Conservation (phyloP, 2,113 vertebrate genomes). For the Phyllopteryx taeniolatus region DNA sequence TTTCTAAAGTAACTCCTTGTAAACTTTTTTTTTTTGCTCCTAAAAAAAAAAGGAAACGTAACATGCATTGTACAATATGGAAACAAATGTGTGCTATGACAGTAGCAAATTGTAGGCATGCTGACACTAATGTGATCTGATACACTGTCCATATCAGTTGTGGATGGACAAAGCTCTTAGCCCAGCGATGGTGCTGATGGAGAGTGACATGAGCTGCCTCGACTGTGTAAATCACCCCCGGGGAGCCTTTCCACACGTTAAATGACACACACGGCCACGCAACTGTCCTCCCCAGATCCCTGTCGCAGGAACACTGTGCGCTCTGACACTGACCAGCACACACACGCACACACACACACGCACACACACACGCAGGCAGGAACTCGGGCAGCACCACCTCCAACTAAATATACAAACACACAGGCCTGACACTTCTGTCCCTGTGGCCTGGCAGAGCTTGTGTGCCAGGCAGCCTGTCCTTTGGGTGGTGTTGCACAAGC, state of each 20-base stretch:
- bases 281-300: constrained; percentile 54
- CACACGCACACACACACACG: constrained; percentile 38
- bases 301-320: constrained; percentile 65
- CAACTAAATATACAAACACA: background rate
- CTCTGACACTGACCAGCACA: constrained; percentile 53
- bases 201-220: constrained; percentile 52
- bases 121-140: background rate
- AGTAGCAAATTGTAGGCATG: background rate
- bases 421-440: constrained; percentile 50
- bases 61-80: background rate
- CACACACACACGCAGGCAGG: constrained; percentile 29
- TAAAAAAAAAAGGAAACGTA: background rate
- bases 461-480: constrained; percentile 50
- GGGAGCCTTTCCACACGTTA: constrained; percentile 46
- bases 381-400: background rate
- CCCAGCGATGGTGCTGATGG: constrained; percentile 39
- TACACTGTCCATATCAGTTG: background rate
- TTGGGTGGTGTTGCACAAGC: constrained; percentile 46
- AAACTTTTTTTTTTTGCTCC: background rate
- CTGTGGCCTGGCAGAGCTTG: constrained; percentile 49
- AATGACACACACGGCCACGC: constrained; percentile 53
- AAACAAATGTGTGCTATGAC: background rate
- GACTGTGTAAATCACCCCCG: constrained; percentile 51
- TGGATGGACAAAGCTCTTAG: constrained; percentile 22
- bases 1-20: too few species aligned